phyloP scores from a whole-genome alignment of 2,797 vertebrate genomes.

The Morus bassanus region DNA sequence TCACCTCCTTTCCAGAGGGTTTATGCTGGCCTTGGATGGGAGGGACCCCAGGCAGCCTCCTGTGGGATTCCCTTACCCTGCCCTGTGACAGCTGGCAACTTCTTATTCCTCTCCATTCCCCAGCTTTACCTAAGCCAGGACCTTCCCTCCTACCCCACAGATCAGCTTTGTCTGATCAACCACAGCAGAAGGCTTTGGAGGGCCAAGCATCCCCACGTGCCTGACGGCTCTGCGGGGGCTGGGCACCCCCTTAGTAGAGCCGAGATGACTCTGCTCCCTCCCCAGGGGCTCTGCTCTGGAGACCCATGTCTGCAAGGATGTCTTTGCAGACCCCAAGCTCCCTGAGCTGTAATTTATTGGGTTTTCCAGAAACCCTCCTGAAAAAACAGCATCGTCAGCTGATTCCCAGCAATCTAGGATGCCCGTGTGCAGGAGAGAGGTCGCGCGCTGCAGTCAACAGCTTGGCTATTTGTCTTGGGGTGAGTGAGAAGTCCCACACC shows the following conservation, averaged over 20 bases:
- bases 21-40: background rate
- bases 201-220: rapidly evolving
- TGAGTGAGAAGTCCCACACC: background rate
- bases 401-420: background rate
- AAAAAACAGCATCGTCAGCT: background rate
- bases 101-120: background rate
- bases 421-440: background rate
- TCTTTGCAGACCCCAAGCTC: background rate
- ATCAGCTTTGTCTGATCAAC: background rate
- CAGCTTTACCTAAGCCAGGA: background rate
- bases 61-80: background rate
- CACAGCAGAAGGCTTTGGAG: background rate
- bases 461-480: background rate
- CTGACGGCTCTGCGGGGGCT: rapidly evolving
- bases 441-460: background rate
- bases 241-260: background rate
- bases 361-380: background rate
- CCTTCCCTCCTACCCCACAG: background rate
- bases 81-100: background rate
- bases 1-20: background rate
- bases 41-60: background rate
- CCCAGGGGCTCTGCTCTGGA: background rate
- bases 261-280: background rate
- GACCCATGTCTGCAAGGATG: background rate
- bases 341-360: background rate